Percentiles rank a stretch among this genome's conserved stretches.
phyloP scores from a whole-genome alignment of 2,797 vertebrate genomes.

The Rachycentron canadum region DNA sequence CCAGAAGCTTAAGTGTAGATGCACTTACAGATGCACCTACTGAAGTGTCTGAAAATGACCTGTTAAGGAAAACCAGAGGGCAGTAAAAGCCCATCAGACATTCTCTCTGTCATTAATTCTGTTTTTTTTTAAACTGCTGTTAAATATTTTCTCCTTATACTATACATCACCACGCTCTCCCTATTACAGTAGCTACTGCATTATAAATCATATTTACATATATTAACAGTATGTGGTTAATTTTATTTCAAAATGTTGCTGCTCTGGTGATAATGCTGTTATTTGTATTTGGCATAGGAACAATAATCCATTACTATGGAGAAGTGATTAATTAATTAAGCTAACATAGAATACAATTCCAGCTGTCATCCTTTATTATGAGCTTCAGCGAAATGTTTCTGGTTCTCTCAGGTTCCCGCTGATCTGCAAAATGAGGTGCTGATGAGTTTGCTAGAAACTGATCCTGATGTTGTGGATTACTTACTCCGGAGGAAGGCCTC shows the following conservation, averaged over 20 bases:
- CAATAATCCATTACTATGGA: slow-evolving; percentile 5
- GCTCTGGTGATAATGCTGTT: neutral
- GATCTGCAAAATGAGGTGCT: slow-evolving; percentile 98
- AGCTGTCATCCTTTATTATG: neutral
- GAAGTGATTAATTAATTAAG: slow-evolving; percentile 1
- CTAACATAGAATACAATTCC: neutral
- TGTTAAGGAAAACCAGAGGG: slow-evolving; percentile 39
- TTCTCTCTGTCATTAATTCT: slow-evolving; percentile 41
- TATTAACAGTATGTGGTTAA: neutral
- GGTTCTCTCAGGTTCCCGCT: slow-evolving; percentile 88
- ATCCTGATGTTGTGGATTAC: slow-evolving; percentile 97
- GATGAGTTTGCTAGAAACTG: slow-evolving; percentile 93
- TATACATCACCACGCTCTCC: slow-evolving; percentile 9
- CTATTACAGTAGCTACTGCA: neutral
- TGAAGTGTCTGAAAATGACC: slow-evolving; percentile 42
- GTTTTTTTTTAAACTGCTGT: slow-evolving; percentile 21
- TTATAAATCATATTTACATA: neutral
- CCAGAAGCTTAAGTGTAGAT: slow-evolving; percentile 23
- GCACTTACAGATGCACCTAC: slow-evolving; percentile 14
- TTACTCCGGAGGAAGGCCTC: slow-evolving; percentile 94
- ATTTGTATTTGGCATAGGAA: slow-evolving; percentile 6
- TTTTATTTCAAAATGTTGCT: neutral
- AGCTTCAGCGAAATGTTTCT: slow-evolving; percentile 11
- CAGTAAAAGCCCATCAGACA: slow-evolving; percentile 32
- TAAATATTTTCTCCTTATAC: slow-evolving; percentile 38